phyloP scores from a whole-genome alignment of 1,140 invertebrate species.

The Lucilia cuprina region DNA sequence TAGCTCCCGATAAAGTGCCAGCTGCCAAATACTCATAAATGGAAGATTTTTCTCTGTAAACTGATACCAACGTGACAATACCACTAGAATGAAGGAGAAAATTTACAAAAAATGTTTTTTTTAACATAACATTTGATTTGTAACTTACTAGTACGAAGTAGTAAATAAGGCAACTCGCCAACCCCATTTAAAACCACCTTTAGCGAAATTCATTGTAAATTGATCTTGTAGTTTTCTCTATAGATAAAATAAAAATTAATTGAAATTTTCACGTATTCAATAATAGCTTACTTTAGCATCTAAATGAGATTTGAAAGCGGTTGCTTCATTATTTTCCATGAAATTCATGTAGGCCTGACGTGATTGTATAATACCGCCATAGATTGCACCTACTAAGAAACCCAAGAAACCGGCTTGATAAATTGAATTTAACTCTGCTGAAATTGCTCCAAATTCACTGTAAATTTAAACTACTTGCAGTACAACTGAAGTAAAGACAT shows the following conservation, averaged over 20 bases:
- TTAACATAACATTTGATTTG: conserved; percentile 13
- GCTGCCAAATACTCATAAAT: conserved; percentile 71
- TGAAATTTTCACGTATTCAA: conserved; percentile 13
- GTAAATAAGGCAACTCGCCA: conserved; percentile 71
- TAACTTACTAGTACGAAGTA: conserved; percentile 69
- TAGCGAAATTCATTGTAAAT: conserved; percentile 71
- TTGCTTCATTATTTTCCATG: conserved; percentile 76
- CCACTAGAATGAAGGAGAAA: conserved; percentile 63
- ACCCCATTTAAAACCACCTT: conserved; percentile 73
- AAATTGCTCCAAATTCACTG: conserved; percentile 69
- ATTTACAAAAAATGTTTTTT: background rate
- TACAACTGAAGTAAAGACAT: background rate
- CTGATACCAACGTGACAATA: conserved; percentile 68
- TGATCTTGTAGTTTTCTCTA: conserved; percentile 72
- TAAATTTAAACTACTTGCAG: conserved; percentile 45
- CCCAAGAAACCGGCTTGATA: conserved; percentile 67
- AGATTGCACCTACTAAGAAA: conserved; percentile 67
- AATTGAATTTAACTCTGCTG: conserved; percentile 68
- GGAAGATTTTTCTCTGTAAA: conserved; percentile 71
- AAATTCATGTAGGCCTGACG: conserved; percentile 71
- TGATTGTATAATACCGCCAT: conserved; percentile 71
- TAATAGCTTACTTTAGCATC: conserved; percentile 69
- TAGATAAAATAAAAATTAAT: conserved; percentile 12
- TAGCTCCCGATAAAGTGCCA: conserved; percentile 68
- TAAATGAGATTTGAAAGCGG: conserved; percentile 70